Evolutionary conservation across 1,140 invertebrate species (phyloP), one percentile per base, ranked within the genome.

Genomic region (Lasaia peninsularis): DNA sequence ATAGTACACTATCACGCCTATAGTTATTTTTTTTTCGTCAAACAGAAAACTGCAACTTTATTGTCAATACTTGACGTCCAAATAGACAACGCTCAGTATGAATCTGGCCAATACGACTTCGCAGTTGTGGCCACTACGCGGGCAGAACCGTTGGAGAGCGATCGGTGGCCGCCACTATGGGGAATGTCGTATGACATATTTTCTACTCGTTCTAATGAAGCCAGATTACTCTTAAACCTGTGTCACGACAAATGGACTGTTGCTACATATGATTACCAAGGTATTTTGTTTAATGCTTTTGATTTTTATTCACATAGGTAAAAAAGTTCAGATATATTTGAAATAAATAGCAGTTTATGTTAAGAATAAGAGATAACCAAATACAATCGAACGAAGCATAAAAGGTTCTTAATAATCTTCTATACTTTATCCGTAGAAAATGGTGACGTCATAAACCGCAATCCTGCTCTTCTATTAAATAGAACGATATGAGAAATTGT

Each of bases 51-150:
- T 9, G 62, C 60, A 40, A 67, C 72, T 2, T 61, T 58, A 14
- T 0, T 85, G 2, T 63, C 80, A 0, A 60, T 85, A 56, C 61
- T 69, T 0, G 75, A 80, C 35, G 52, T 82, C 0, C 79, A 87
- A 61, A 56, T 85, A 12, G 84, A 86, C 62, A 87, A 87, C 55
- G 53, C 68, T 0, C 81, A 84, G 35, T 79, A 83, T 56, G 67
- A 73, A 7, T 77, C 48, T 0, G 82, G 77, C 0, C 68, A 77
- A 56, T 87, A 63, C 52, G 84, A 86, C 53, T 87, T 87, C 61
- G 69, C 75, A 0, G 84, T 87, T 8, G 69, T 87, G 0, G 80
- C 75, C 8, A 71, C 69, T n/a, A 81, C 82, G 4, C 59, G 71
- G 5, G 32, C 60, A 0, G 53, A 56, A 3, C 44, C 50, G 2